phyloP scores from a whole-genome alignment of 2,888 invertebrate species.

The Drosophila longiperda region DNA sequence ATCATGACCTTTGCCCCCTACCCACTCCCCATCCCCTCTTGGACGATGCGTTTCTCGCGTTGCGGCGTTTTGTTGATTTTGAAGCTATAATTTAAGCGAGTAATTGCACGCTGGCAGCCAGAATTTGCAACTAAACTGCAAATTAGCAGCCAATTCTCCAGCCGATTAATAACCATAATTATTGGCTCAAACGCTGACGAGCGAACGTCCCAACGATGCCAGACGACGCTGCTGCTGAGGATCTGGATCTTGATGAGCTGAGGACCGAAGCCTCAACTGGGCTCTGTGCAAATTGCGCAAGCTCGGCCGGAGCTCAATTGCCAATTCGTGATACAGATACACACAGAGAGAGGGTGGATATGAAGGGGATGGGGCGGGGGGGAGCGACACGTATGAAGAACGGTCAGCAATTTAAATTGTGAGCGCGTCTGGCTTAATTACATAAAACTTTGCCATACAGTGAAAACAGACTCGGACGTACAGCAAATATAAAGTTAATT shows the following conservation, averaged over 20 bases:
- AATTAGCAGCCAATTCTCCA: slow-evolving; percentile 88
- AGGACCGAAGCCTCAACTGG: slow-evolving; percentile 16
- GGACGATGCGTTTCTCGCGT: slow-evolving; percentile 49
- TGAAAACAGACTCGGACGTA: slow-evolving; percentile 17
- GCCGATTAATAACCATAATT: slow-evolving; percentile 86
- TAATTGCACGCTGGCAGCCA: slow-evolving; percentile 87
- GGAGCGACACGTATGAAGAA: slow-evolving; percentile 12
- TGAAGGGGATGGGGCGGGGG: neutral
- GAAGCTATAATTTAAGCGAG: slow-evolving; percentile 85
- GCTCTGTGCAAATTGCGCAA: slow-evolving; percentile 59
- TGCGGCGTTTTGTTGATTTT: slow-evolving; percentile 85
- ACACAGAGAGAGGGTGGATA: neutral
- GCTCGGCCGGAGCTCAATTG: slow-evolving; percentile 67
- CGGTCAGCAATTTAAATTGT: slow-evolving; percentile 77
- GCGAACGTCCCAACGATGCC: slow-evolving; percentile 56
- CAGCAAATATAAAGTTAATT: neutral
- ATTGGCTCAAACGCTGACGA: slow-evolving; percentile 83
- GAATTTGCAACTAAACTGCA: slow-evolving; percentile 88
- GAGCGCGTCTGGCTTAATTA: slow-evolving; percentile 80
- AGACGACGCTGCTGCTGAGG: slow-evolving; percentile 53
- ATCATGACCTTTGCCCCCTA: slow-evolving; percentile 43
- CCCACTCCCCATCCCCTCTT: neutral
- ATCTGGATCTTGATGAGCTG: slow-evolving; percentile 66
- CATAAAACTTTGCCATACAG: slow-evolving; percentile 64
- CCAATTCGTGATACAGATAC: slow-evolving; percentile 81